phyloP scores from a whole-genome alignment of 23 tunicate species.

The Botrylloides violaceus region DNA sequence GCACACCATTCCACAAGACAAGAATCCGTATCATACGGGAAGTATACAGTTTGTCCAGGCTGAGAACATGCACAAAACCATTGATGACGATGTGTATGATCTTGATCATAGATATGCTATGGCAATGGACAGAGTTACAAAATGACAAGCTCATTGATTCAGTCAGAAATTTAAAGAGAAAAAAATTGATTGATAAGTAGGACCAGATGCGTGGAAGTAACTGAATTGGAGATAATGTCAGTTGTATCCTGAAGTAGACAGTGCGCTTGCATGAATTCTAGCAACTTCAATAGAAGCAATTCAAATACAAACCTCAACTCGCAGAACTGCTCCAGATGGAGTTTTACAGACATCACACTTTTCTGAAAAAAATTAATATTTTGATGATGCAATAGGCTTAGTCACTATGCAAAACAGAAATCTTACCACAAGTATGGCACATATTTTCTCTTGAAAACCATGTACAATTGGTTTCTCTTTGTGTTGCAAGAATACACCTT shows the following conservation, averaged over 20 bases:
- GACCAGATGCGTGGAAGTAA: background rate
- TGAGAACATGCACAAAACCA: too few relatives aligned
- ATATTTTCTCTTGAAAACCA: constrained; percentile 38
- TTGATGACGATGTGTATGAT: background rate
- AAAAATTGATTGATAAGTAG: background rate
- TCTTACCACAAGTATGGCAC: constrained; percentile 46
- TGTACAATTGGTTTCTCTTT: constrained; percentile 31
- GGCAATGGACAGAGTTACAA: too few relatives aligned
- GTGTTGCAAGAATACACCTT: constrained; percentile 23
- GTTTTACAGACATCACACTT: constrained; percentile 51
- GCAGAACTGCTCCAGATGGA: constrained; percentile 33
- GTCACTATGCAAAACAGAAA: background rate
- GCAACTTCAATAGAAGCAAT: too few relatives aligned
- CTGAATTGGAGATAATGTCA: too few relatives aligned
- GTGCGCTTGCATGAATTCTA: too few relatives aligned
- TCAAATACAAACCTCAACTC: constrained; percentile 28
- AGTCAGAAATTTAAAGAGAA: background rate
- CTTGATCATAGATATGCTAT: too few relatives aligned
- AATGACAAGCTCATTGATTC: too few relatives aligned
- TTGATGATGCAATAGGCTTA: background rate
- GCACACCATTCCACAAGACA: constrained; percentile 45
- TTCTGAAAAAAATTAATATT: constrained; percentile 21
- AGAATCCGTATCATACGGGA: constrained; percentile 46
- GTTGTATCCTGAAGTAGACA: too few relatives aligned
- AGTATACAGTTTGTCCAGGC: constrained; percentile 55